phyloP scores from a whole-genome alignment of 2,797 vertebrate species.

The Chiroxiphia lanceolata region DNA sequence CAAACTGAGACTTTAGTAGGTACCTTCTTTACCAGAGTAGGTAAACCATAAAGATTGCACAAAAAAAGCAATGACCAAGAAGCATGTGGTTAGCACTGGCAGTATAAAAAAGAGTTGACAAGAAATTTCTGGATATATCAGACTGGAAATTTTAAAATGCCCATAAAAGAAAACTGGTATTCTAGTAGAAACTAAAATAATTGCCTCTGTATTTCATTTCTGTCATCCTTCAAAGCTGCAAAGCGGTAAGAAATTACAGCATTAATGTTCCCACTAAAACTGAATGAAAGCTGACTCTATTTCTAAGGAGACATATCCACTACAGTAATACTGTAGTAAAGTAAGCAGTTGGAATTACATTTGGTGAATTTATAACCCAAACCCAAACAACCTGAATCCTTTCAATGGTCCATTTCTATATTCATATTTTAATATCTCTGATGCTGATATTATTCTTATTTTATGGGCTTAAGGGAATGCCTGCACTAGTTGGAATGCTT shows the following conservation, averaged over 20 bases:
- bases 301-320: neutral
- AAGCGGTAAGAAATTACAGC: neutral
- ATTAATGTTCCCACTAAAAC: neutral
- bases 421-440: neutral
- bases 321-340: neutral
- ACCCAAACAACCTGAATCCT: neutral
- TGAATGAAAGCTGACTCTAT: neutral
- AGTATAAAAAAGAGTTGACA: neutral
- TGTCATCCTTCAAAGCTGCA: neutral
- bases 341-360: neutral
- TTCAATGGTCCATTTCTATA: neutral
- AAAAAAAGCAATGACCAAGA: neutral
- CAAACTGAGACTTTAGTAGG: neutral
- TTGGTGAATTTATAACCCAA: neutral
- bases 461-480: neutral
- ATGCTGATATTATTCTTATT: neutral
- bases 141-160: neutral
- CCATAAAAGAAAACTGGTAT: neutral
- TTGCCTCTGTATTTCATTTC: neutral
- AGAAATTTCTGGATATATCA: neutral
- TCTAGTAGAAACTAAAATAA: neutral
- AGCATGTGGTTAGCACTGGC: neutral
- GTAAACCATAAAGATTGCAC: neutral
- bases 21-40: neutral
- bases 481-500: neutral